Evolutionary conservation across 2,797 vertebrate genomes (phyloP), one percentile per base, ranked within the genome.

Genomic region (Distichodus sexfasciatus): DNA sequence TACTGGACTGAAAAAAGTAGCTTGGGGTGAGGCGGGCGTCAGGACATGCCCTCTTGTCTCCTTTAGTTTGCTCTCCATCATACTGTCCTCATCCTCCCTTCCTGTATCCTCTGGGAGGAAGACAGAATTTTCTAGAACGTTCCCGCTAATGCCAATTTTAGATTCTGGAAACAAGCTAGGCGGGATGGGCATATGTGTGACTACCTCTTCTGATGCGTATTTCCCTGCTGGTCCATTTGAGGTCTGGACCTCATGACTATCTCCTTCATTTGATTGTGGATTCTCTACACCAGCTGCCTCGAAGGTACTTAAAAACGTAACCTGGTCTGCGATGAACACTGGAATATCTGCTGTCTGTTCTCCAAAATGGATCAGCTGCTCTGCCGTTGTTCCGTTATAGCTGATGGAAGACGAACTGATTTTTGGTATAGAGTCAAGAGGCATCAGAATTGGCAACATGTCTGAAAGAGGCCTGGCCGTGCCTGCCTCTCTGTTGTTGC

Each of bases 381-480:
- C n/a, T n/a, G 33, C n/a, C 0, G 17, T 50, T 21, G 38, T 70
- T 26, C 63, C 63, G 40, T 73, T 66, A 35, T 15, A 57, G 47
- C 40, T 9, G 8, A 66, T 29, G 3, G 51, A 24, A 3, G 60
- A 17, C 11, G 53, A 62, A 24, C n/a, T n/a, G 6, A 11, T 26
- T 50, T 51, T 36, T 0, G 65, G 4, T 17, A 35, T 60, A 2
- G 73, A 50, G 35, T 82, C 75, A 55, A 72, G 71, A 70, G 69
- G 78, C 53, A 77, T 63, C 12, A 62, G 28, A 14, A 79, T 66
- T 9, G 79, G 66, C 8, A 75, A 50, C 55, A 58, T 58, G 14
- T 76, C 67, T 9, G 67, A 60, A 2, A 23, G 38, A 6, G 53
- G 21, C 33, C 11, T 50, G 15, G 54, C 23, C 9, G 35, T 41